Base-by-base conservation (phyloP, 2,888 invertebrate genomes). In the Lepeophtheirus nordmannii region DNA sequence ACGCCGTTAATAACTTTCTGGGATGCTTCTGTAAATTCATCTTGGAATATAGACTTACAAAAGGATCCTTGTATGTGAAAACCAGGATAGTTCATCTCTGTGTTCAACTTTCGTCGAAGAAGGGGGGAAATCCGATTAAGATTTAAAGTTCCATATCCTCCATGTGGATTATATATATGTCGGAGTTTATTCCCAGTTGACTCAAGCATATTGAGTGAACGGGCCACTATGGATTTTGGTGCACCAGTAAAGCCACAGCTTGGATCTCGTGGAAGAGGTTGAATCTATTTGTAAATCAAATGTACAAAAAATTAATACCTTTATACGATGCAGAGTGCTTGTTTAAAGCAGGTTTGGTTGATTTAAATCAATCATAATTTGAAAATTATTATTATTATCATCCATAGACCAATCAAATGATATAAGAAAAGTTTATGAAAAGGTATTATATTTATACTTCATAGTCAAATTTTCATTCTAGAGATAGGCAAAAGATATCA, bases 31-130 rank as follows among this genome's bases (percentile, higher is more conserved):
- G 30, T 30, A 30, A 30, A 30, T 30, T 30, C 30, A 30, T 30
- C 30, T 5, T 30, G 30, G 7, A 30, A 30, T 30, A 30, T 30
- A 7, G 30, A 30, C 7, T 30, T 30, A 30, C 30, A 30, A 30
- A 30, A 30, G 30, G 30, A 30, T 30, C 30, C 30, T 2, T 7
- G 30, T 30, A 30, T 30, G 53, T 46, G 2, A 17, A 46, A 46
- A n/a, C 53, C 53, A n/a, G 53, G 53, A 46, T 46, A 46, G 53
- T 17, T 46, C 53, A 46, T 46, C 53, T 46, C 53, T 46, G 14
- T 17, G 8, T 46, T 46, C 53, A 46, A 17, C 53, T 46, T 14
- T 46, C 17, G 53, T 46, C 53, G 53, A 46, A 46, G 53, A 17
- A 17, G n/a, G 53, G 53, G 53, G 8, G 53, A 46, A 17, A 17